A percentile compares a stretch with the other conserved stretches of the same genome.
phyloP scores from a whole-genome alignment of 2,888 invertebrate genomes.

The Biston betularia region DNA sequence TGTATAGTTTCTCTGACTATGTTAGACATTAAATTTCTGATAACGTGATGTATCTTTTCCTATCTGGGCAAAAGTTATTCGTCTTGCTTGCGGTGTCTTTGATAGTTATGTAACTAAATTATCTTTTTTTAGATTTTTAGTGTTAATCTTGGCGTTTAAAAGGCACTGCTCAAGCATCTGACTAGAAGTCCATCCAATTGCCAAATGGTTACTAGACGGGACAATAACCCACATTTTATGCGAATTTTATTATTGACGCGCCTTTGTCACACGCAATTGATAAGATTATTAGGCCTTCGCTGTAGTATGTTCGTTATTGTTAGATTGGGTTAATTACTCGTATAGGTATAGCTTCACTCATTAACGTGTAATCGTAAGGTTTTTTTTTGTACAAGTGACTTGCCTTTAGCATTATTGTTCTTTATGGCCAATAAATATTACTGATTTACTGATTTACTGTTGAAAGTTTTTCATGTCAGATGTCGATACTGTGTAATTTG shows the following conservation, averaged over 20 bases:
- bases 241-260: slow-evolving; percentile 39
- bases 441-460: no score
- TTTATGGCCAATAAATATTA: no score
- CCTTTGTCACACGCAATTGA: slow-evolving; percentile 38
- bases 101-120: background rate
- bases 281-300: background rate
- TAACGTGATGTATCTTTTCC: no score
- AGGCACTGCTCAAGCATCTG: slow-evolving; percentile 24
- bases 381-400: no score
- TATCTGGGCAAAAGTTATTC: background rate
- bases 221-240: slow-evolving; percentile 34
- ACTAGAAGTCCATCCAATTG: slow-evolving; percentile 25
- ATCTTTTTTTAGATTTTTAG: no score
- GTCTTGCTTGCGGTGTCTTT: background rate
- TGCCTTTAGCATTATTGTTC: no score
- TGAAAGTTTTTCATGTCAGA: background rate
- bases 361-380: no score
- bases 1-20: no score
- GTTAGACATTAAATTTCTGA: no score
- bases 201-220: slow-evolving; percentile 36
- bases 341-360: no score
- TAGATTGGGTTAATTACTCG: no score
- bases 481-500: background rate
- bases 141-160: slow-evolving; percentile 11
- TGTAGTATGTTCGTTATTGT: no score